These are phyloP conservation scores for Mustela nigripes DNA, from an alignment of 2,113 vertebrate genomes.

Conservation along the genomic window DNA sequence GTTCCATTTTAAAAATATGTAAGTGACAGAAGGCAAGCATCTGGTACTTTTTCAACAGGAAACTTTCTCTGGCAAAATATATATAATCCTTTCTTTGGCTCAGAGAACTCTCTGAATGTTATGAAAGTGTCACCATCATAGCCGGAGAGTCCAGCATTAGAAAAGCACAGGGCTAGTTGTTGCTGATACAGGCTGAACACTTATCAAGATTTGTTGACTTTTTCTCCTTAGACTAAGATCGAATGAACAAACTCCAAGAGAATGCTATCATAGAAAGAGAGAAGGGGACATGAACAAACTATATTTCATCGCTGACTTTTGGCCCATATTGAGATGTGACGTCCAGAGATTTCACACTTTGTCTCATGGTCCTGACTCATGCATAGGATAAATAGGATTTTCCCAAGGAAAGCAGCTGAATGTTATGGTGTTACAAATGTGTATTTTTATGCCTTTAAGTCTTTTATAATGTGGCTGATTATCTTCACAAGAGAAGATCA, in stretches of 20 bases:
- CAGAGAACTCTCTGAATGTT: neutral
- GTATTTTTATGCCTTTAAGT: constrained; percentile 66
- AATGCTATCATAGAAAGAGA: constrained; percentile 53
- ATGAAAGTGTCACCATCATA: neutral
- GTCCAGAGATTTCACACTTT: constrained; percentile 84
- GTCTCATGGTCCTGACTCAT: constrained; percentile 68
- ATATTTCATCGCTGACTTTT: constrained; percentile 69
- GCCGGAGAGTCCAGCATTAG: rapidly evolving
- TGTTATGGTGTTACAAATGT: constrained; percentile 68
- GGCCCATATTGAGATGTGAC: constrained; percentile 72
- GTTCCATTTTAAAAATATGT: constrained; percentile 2
- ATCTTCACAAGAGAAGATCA: constrained; percentile 15
- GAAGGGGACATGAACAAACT: constrained; percentile 73
- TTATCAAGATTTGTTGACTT: constrained; percentile 61
- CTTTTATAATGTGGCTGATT: constrained; percentile 38
- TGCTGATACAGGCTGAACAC: constrained; percentile 10
- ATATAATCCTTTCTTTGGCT: neutral
- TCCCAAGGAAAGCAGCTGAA: constrained; percentile 80
- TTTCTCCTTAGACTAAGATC: constrained; percentile 61
- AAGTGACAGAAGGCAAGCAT: neutral
- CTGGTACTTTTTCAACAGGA: neutral
- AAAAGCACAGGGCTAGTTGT: constrained; percentile 38
- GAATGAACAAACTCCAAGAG: constrained; percentile 62
- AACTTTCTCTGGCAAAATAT: neutral
- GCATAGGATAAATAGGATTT: constrained; percentile 77